Conservation (phyloP, 1,140 invertebrate genomes). For the Brachionus manjavacas region DNA sequence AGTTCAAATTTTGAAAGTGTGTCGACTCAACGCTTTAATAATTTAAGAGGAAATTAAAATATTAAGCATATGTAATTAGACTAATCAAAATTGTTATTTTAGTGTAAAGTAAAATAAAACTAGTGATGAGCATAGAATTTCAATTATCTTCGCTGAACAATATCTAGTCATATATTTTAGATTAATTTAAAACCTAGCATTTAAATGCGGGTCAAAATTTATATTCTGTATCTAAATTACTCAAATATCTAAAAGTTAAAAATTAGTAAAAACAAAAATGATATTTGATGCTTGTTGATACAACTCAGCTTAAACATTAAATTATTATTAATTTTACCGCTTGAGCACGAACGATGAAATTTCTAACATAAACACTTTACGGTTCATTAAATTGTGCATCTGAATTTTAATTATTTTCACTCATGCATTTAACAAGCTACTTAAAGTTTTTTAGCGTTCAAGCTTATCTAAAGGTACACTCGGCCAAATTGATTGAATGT, state of each 20-base stretch:
- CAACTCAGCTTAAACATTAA: background rate
- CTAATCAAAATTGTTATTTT: background rate
- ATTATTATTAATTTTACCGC: background rate
- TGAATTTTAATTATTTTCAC: background rate
- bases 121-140: background rate
- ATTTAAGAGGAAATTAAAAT: too few relatives aligned
- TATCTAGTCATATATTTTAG: background rate
- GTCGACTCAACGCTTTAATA: too few relatives aligned
- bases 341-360: background rate
- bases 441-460: background rate
- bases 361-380: background rate
- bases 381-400: background rate
- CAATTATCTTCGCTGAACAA: background rate
- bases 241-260: background rate
- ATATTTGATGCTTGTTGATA: background rate
- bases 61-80: too few relatives aligned
- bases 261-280: background rate
- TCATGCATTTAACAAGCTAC: background rate
- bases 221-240: background rate
- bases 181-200: background rate
- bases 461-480: background rate
- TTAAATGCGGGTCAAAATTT: background rate
- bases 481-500: background rate
- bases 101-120: background rate
- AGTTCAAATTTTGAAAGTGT: too few relatives aligned